phyloP scores from a whole-genome alignment of 2,797 vertebrate genomes.

The Sarcophilus harrisii region DNA sequence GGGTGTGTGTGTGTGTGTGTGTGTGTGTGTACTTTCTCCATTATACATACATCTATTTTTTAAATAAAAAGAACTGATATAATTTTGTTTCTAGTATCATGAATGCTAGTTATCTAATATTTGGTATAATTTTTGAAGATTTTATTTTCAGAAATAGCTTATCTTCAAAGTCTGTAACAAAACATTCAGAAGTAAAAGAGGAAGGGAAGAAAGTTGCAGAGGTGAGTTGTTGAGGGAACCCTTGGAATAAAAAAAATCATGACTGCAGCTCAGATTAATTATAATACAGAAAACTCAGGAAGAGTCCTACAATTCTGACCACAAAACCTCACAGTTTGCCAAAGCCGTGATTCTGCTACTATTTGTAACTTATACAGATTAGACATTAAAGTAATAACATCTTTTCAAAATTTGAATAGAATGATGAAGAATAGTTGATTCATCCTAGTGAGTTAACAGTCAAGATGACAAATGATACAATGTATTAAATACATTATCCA shows the following conservation, averaged over 20 bases:
- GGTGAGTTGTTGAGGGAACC: constrained; percentile 20
- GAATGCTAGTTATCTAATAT: neutral
- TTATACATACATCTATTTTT: neutral
- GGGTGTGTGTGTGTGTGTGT: neutral
- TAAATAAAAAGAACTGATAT: neutral
- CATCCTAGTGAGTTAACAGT: constrained; percentile 60
- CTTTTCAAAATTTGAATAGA: constrained; percentile 58
- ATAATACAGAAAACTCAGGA: constrained; percentile 58
- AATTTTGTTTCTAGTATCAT: neutral
- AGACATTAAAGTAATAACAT: constrained; percentile 58
- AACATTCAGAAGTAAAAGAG: neutral
- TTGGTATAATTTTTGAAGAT: constrained; percentile 23
- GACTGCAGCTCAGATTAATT: constrained; percentile 55
- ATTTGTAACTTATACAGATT: constrained; percentile 37
- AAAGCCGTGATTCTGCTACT: constrained; percentile 56
- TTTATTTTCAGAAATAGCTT: constrained; percentile 57
- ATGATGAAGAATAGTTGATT: constrained; percentile 60
- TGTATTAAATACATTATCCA: constrained; percentile 59
- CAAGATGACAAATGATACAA: constrained; percentile 66
- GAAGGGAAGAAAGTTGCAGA: neutral
- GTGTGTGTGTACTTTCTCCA: neutral
- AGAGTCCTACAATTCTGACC: constrained; percentile 47
- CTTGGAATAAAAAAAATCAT: constrained; percentile 46
- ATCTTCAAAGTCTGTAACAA: constrained; percentile 44
- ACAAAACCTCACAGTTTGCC: constrained; percentile 3